These are phyloP conservation scores for Drosophila engyochracea DNA, from an alignment of 2,888 invertebrate genomes.

Conservation along the genomic window DNA sequence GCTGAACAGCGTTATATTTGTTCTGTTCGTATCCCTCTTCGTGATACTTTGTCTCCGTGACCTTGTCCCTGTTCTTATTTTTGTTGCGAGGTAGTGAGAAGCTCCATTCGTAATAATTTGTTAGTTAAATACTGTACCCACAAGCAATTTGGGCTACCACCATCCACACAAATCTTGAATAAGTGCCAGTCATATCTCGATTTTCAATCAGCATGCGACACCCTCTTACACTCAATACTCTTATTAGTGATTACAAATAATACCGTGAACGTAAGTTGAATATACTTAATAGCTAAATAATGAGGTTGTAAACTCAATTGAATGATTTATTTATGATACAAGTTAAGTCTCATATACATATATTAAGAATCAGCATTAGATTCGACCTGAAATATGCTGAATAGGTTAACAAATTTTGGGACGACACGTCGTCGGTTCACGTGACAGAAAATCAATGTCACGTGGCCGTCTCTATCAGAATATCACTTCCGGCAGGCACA, in stretches of 20 bases:
- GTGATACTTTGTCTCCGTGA: slow-evolving; percentile 9
- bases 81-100: not conserved
- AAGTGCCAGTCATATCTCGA: slow-evolving; percentile 25
- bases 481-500: slow-evolving; percentile 61
- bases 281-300: not conserved
- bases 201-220: slow-evolving; percentile 60
- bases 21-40: slow-evolving; percentile 8
- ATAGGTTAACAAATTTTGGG: not conserved
- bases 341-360: not conserved
- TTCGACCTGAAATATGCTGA: not conserved
- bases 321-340: not conserved
- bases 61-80: slow-evolving; percentile 10
- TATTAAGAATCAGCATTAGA: not conserved
- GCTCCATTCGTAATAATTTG: slow-evolving; percentile 45
- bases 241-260: slow-evolving; percentile 41
- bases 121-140: slow-evolving; percentile 46
- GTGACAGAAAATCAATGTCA: slow-evolving; percentile 13
- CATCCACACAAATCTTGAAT: slow-evolving; percentile 12
- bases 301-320: not conserved
- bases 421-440: not conserved
- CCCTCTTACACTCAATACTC: slow-evolving; percentile 12
- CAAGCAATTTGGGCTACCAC: slow-evolving; percentile 27
- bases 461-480: slow-evolving; percentile 19
- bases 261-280: not conserved
- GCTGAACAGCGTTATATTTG: slow-evolving; percentile 21